Percentiles rank a stretch among this genome's conserved stretches.
Conservation (phyloP, 2,888 invertebrate genomes). For the Xestia sexstrigata region DNA sequence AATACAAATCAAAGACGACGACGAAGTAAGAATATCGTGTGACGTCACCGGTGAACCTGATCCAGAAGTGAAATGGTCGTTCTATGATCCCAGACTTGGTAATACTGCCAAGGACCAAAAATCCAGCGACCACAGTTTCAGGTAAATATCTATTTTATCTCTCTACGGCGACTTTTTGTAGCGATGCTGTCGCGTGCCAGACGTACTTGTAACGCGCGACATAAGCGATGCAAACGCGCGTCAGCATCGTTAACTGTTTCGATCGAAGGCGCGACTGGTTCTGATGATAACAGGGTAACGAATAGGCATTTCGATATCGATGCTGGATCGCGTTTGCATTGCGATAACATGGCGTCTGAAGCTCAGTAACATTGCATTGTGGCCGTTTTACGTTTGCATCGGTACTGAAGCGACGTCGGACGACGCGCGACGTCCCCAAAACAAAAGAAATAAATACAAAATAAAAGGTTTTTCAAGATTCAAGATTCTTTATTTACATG, state of each 20-base stretch:
- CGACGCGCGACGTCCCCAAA: too few species aligned
- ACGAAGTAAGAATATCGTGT: slow-evolving; percentile 68
- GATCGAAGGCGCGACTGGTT: background rate
- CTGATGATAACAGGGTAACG: background rate
- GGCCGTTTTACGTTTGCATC: background rate
- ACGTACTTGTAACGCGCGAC: background rate
- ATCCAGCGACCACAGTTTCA: slow-evolving; percentile 67
- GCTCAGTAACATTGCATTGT: background rate
- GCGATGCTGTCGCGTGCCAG: background rate
- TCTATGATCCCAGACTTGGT: slow-evolving; percentile 60
- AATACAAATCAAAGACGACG: slow-evolving; percentile 59
- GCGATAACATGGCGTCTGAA: background rate
- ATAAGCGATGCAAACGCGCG: background rate
- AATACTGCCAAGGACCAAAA: slow-evolving; percentile 23
- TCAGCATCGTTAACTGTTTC: background rate
- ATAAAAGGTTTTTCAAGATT: too few species aligned
- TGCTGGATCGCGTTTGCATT: background rate
- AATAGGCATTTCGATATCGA: background rate
- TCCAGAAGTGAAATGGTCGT: slow-evolving; percentile 73
- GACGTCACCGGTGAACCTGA: slow-evolving; percentile 70
- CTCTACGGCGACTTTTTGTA: background rate
- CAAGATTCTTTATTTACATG: too few species aligned
- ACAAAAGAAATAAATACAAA: background rate
- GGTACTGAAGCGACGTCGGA: too few species aligned
- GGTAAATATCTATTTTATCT: slow-evolving; percentile 57